Evolutionary conservation across 2,888 invertebrate species (phyloP), one percentile per base, ranked within the genome.

Genomic region (Rhaphigaster nebulosa): DNA sequence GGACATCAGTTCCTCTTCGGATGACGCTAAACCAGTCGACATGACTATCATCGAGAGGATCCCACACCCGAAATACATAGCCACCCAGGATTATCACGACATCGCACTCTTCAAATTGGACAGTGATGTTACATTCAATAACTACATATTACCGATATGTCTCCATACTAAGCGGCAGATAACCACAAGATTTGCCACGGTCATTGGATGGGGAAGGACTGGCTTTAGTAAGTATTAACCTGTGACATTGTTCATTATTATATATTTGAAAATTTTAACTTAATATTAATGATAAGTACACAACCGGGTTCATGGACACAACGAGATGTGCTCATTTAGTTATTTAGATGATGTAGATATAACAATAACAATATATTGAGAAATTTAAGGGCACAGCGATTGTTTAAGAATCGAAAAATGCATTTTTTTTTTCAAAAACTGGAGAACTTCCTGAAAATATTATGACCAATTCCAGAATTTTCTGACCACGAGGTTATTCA

Each of bases 121-220:
- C 12, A 92, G 93, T 29, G 93, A 94, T 0, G 95, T 95, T 18
- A 92, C 93, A 2, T 93, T 96, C 12, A 95, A 93, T 80, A 93
- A 95, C 45, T 94, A 95, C 91, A 95, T 96, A 34, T 94, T 95
- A 91, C 96, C 96, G 1, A 95, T 96, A 0, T 96, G 96, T 93
- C 93, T 96, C 8, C 94, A 93, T 50, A 88, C 87, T 2, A 29
- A 29, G 8, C 60, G 88, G 50, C 56, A 84, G 8, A 84, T 91
- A n/a, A 8, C 29, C 10, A 5, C 20, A 8, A 29, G 3, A 0
- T 80, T 60, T 13, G 94, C 95, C 12, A 95, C 95, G 4, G 96
- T 95, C 0, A 95, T 95, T 54, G 96, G 96, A 8, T 96, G 96
- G 93, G 96, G 96, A 3, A 95, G 93, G n/a, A 93, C 93, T 0